Conservation (phyloP, 2,797 vertebrate species). For the Typhlichthys eigenmanni region DNA sequence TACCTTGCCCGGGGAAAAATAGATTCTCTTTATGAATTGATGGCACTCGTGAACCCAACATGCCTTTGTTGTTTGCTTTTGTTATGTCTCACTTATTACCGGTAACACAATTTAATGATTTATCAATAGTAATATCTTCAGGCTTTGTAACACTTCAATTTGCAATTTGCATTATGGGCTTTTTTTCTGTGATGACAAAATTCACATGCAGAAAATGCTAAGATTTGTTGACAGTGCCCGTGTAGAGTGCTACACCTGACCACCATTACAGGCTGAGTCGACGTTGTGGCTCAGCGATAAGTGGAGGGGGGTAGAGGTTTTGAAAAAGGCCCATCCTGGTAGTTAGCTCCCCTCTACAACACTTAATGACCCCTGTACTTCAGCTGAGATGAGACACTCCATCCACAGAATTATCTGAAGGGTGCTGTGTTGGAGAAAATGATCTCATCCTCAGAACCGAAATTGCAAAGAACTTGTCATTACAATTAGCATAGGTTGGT, state of each 20-base stretch:
- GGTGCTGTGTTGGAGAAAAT: conserved; percentile 68
- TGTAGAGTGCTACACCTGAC: conserved; percentile 18
- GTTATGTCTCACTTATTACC: conserved; percentile 54
- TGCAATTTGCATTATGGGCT: conserved; percentile 31
- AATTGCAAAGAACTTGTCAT: conserved; percentile 68
- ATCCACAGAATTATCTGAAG: conserved; percentile 76
- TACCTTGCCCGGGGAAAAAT: conserved; percentile 66
- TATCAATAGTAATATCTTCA: conserved; percentile 31
- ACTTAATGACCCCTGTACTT: conserved; percentile 77
- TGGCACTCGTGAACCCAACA: conserved; percentile 71
- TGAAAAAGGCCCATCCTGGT: conserved; percentile 40
- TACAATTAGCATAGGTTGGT: conserved; percentile 65
- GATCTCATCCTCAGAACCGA: conserved; percentile 65
- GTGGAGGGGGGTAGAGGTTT: conserved; percentile 34
- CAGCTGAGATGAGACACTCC: conserved; percentile 78
- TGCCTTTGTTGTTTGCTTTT: conserved; percentile 65
- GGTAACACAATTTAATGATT: conserved; percentile 45
- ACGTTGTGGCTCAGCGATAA: conserved; percentile 10
- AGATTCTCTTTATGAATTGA: conserved; percentile 77
- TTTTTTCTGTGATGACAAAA: conserved; percentile 33
- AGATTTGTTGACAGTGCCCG: conserved; percentile 16
- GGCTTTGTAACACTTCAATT: conserved; percentile 46
- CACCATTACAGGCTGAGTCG: conserved; percentile 10
- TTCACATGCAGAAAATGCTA: conserved; percentile 42
- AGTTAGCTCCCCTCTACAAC: conserved; percentile 67